phyloP scores from a whole-genome alignment of 2,888 invertebrate genomes.

The Cabera pusaria region DNA sequence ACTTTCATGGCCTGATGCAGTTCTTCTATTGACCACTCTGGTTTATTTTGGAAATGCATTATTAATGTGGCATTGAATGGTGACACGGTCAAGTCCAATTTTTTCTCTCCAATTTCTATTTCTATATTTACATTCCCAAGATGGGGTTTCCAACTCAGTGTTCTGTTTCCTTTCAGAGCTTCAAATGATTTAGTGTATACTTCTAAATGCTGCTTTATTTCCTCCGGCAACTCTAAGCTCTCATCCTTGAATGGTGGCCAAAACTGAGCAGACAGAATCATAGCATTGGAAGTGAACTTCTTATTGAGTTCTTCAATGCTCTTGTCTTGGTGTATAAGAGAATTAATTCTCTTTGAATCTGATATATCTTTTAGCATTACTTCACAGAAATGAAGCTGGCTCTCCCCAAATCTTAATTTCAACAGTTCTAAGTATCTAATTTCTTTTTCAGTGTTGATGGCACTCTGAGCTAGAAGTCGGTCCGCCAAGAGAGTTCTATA shows the following conservation, averaged over 20 bases:
- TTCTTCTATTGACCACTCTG: slow-evolving; percentile 94
- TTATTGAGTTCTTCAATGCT: slow-evolving; percentile 70
- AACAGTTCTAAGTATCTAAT: slow-evolving; percentile 96
- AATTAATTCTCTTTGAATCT: slow-evolving; percentile 97
- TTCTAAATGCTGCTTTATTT: slow-evolving; percentile 91
- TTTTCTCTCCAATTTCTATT: slow-evolving; percentile 92
- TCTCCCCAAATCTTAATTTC: slow-evolving; percentile 97
- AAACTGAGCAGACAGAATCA: slow-evolving; percentile 98
- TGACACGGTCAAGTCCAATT: slow-evolving; percentile 91
- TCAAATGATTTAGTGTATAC: slow-evolving; percentile 96
- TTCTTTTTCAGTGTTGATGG: slow-evolving; percentile 95
- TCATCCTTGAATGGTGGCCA: slow-evolving; percentile 99
- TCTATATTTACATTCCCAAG: slow-evolving; percentile 95
- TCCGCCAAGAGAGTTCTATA: slow-evolving; percentile 97
- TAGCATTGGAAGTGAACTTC: slow-evolving; percentile 83
- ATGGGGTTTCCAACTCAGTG: slow-evolving; percentile 96
- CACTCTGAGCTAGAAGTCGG: slow-evolving; percentile 90
- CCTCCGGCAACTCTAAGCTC: slow-evolving; percentile 92
- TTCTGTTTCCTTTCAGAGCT: slow-evolving; percentile 94
- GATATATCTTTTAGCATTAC: slow-evolving; percentile 99
- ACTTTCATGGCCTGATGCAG: slow-evolving; percentile 93
- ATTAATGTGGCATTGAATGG: slow-evolving; percentile 97
- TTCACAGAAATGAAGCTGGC: slow-evolving; percentile 98
- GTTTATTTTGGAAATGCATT: slow-evolving; percentile 95
- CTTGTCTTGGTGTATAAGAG: slow-evolving; percentile 90